phyloP scores from a whole-genome alignment of 2,888 invertebrate genomes.

The Drosophila colorata region DNA sequence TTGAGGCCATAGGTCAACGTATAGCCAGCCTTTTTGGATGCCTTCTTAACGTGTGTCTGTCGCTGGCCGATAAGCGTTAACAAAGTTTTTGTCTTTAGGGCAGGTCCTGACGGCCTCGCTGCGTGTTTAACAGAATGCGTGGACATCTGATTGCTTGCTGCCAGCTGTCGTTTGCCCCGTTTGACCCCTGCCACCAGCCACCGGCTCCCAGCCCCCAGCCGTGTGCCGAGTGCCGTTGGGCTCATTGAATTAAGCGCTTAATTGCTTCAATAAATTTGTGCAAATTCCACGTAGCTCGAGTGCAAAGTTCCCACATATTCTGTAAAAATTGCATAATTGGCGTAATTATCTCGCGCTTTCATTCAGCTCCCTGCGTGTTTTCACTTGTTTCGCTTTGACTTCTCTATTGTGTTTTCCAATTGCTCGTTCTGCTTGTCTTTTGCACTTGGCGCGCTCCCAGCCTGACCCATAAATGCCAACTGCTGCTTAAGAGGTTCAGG shows the following conservation, averaged over 20 bases:
- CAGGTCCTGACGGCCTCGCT: constrained; percentile 2
- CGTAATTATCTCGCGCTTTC: constrained; percentile 69
- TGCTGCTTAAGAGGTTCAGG: constrained; percentile 10
- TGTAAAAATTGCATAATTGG: constrained; percentile 68
- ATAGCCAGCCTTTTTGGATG: background rate
- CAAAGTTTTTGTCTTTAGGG: constrained; percentile 20
- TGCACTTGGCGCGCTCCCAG: constrained; percentile 30
- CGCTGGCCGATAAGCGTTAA: constrained; percentile 31
- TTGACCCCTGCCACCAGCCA: constrained; percentile 6
- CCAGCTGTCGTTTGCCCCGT: constrained; percentile 19
- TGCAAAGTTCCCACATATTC: constrained; percentile 70
- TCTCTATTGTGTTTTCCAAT: constrained; percentile 59
- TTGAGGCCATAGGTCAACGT: constrained; percentile 26
- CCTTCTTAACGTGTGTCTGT: constrained; percentile 16
- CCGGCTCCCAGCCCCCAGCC: background rate
- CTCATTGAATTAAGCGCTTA: constrained; percentile 75
- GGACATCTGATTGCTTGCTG: constrained; percentile 7
- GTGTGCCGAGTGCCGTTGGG: constrained; percentile 1
- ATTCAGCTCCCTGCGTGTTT: constrained; percentile 32
- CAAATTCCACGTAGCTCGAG: constrained; percentile 56
- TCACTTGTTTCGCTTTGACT: constrained; percentile 31
- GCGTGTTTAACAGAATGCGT: constrained; percentile 3
- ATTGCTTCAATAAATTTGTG: constrained; percentile 76
- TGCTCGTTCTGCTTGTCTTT: constrained; percentile 43
- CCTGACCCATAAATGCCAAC: constrained; percentile 65